A percentile compares a stretch with the other conserved stretches of the same genome.
Conservation (phyloP, 2,888 invertebrate genomes). For the Sinohyriopsis cumingii region DNA sequence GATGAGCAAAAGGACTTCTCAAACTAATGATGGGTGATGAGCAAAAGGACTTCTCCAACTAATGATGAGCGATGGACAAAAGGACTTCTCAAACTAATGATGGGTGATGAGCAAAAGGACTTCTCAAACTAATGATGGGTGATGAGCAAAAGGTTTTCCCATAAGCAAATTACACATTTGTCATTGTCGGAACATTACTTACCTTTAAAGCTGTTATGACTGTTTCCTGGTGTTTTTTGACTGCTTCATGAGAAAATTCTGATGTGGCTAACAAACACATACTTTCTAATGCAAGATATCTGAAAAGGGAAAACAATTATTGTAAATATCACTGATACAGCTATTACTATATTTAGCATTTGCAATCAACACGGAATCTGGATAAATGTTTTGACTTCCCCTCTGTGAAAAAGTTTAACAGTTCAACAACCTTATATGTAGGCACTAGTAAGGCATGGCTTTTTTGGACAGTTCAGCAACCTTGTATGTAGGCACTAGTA, state of each 20-base stretch:
- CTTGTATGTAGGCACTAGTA: neutral
- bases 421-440: neutral
- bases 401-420: neutral
- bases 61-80: too few species aligned
- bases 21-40: neutral
- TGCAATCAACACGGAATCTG: neutral
- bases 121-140: neutral
- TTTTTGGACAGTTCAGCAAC: too few species aligned
- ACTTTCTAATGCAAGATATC: conserved; percentile 96
- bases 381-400: too few species aligned
- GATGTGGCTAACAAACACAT: conserved; percentile 99
- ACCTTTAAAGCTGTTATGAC: conserved; percentile 98
- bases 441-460: too few species aligned
- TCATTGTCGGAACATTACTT: conserved; percentile 8
- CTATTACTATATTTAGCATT: neutral
- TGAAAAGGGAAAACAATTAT: conserved; percentile 41
- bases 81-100: too few species aligned
- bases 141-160: neutral
- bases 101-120: too few species aligned
- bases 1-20: too few species aligned
- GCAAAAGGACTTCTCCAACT: too few species aligned
- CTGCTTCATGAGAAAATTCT: conserved; percentile 99
- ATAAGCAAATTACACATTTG: neutral
- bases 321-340: neutral
- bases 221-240: conserved; percentile 99